Base-by-base conservation (phyloP, 2,888 invertebrate species). In the Acanthosepion pharaonis region DNA sequence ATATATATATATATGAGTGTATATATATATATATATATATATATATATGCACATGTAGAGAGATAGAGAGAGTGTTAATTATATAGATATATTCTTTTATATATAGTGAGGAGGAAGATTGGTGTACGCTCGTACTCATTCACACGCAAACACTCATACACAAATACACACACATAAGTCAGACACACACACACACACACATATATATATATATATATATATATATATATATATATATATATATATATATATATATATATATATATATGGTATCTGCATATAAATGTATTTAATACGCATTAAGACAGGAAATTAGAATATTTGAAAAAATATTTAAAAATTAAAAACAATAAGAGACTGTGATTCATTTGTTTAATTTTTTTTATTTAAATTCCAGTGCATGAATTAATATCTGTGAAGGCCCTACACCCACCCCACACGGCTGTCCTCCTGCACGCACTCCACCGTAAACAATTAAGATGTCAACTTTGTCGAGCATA, bases 241-340 rank as follows among this genome's bases (percentile, higher is more conserved):
- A 42, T 42, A 42, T 42, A 42, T 42, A 42, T 42, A 42, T 42
- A n/a, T 28, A 78, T 28, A n/a, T n/a, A n/a, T n/a, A n/a, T n/a
- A n/a, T n/a, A n/a, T n/a, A n/a, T n/a, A n/a, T n/a, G n/a, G 28
- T 15, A 78, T 9, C 78, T 78, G n/a, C 78, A n/a, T 78, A 64
- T 64, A 55, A 55, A 64, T 78, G n/a, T 78, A 78, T 78, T 78
- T 78, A 78, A 78, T 78, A 78, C n/a, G n/a, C 78, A 78, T 78
- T 78, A 78, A 78, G n/a, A n/a, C 78, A 78, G 78, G 78, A 78
- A 78, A 78, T 78, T 78, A 78, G 78, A 78, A 78, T 78, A 78
- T 78, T 78, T 0, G 3, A 28, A 78, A 78, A 78, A 78, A 28
- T 78, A 33, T 78, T 78, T 78, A 18, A 28, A 28, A 78, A 78